Percentiles rank a stretch among this genome's conserved stretches.
phyloP scores from a whole-genome alignment of 2,113 vertebrate species.

The Apteryx owenii region DNA sequence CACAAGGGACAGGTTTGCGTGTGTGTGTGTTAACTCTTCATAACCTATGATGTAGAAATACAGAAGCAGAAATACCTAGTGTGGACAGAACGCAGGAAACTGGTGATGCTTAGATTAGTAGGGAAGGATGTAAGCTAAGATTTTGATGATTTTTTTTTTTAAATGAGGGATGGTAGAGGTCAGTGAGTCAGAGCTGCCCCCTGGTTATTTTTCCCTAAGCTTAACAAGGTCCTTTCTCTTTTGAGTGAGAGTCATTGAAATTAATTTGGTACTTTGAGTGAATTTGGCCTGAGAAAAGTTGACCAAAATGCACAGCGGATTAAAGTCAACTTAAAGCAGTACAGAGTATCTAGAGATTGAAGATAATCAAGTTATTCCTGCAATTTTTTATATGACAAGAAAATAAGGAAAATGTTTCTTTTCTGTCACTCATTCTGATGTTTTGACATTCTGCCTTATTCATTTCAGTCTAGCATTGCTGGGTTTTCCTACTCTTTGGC shows the following conservation, averaged over 20 bases:
- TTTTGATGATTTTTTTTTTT: background rate
- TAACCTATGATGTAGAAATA: background rate
- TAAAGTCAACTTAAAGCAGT: background rate
- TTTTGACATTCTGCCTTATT: conserved; percentile 8
- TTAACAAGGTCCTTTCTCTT: background rate
- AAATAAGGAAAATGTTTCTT: conserved; percentile 13
- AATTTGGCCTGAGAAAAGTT: conserved; percentile 15
- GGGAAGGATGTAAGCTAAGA: background rate
- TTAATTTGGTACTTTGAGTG: background rate
- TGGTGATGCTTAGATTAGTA: background rate
- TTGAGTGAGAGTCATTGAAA: background rate
- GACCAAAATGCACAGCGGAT: conserved; percentile 27
- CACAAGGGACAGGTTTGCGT: accelerated
- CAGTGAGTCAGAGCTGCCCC: background rate
- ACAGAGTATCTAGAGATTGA: background rate
- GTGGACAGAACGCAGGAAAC: background rate
- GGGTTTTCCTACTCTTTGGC: background rate
- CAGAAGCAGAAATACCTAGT: background rate
- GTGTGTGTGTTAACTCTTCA: background rate
- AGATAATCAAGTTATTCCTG: background rate
- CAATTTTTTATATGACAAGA: background rate
- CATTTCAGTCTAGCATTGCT: conserved; percentile 5
- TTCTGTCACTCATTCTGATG: conserved; percentile 1
- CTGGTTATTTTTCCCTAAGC: background rate
- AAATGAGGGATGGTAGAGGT: background rate